Evolutionary conservation across 2,797 vertebrate genomes (phyloP).

Genomic region (Mormyrus proboscirostris): DNA sequence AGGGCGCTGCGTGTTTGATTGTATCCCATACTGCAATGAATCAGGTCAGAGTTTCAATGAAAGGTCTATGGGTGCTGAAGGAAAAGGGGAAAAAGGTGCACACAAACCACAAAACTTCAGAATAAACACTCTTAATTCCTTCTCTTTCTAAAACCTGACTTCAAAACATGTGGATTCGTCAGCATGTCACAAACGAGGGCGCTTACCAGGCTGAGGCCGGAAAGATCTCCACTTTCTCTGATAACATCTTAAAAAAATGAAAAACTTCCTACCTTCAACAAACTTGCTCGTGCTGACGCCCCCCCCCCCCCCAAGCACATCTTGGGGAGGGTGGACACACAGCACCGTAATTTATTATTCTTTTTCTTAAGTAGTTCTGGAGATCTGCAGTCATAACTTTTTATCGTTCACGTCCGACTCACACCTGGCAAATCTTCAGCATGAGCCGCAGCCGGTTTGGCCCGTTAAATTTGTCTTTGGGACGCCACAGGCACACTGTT

Average conservation of each 20-base stretch:
- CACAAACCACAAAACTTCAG: neutral
- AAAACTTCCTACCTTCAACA: neutral
- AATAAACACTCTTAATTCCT: neutral
- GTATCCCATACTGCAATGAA: neutral
- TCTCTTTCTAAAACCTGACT: neutral
- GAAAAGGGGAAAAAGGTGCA: neutral
- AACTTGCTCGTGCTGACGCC: neutral
- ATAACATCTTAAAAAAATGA: conserved; percentile 20
- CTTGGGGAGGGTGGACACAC: neutral
- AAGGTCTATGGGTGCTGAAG: neutral
- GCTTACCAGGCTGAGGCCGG: neutral
- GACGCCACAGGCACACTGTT: neutral
- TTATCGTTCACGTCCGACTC: neutral
- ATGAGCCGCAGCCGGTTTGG: neutral
- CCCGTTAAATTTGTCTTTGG: neutral
- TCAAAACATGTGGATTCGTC: neutral
- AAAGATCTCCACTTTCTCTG: neutral
- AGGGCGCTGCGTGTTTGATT: neutral
- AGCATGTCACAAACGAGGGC: neutral
- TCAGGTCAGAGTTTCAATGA: too few species aligned
- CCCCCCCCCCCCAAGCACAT: neutral
- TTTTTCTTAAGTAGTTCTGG: neutral
- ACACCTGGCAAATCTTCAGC: conserved; percentile 1
- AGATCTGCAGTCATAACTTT: neutral
- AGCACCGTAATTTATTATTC: neutral